phyloP scores from a whole-genome alignment of 1,140 invertebrate genomes.

The Pygmarrhopalites habei region DNA sequence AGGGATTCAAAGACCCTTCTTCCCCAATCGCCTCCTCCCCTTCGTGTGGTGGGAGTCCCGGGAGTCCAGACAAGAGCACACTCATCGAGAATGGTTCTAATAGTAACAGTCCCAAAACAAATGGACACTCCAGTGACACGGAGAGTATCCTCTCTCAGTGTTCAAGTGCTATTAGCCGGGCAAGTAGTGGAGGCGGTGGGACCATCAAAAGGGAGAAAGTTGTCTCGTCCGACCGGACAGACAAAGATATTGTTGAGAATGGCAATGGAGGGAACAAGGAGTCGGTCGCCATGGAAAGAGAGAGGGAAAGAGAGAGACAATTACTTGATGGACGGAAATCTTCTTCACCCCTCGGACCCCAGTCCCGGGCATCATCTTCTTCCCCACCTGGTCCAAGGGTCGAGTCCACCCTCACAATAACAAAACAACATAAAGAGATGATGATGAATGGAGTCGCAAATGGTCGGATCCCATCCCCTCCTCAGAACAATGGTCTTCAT shows the following conservation, averaged over 20 bases:
- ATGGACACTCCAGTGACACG: conserved; percentile 12
- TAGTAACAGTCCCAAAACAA: not conserved
- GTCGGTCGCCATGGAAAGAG: not conserved
- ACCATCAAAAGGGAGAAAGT: too few relatives aligned
- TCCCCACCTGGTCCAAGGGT: conserved; percentile 5
- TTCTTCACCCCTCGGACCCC: too few relatives aligned
- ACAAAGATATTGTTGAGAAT: not conserved
- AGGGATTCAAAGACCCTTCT: not conserved
- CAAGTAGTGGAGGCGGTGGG: not conserved
- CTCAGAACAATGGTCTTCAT: conserved; percentile 11
- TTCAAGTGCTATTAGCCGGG: not conserved
- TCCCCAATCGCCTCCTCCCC: too few relatives aligned
- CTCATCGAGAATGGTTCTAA: not conserved
- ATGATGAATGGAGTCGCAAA: conserved; percentile 2
- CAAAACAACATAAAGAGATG: conserved; percentile 24
- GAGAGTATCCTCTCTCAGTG: not conserved
- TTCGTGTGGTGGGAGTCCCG: not conserved
- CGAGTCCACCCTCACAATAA: conserved; percentile 28
- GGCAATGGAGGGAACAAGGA: not conserved
- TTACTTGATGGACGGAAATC: not conserved
- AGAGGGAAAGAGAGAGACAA: not conserved
- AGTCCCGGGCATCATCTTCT: conserved; percentile 16
- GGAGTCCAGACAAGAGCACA: not conserved
- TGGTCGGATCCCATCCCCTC: conserved; percentile 21
- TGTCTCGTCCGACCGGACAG: not conserved